Percentiles rank a stretch among this genome's conserved stretches.
These are phyloP conservation scores for Dysmachus trigonus DNA, from an alignment of 2,888 invertebrate species.

Conservation along the genomic window DNA sequence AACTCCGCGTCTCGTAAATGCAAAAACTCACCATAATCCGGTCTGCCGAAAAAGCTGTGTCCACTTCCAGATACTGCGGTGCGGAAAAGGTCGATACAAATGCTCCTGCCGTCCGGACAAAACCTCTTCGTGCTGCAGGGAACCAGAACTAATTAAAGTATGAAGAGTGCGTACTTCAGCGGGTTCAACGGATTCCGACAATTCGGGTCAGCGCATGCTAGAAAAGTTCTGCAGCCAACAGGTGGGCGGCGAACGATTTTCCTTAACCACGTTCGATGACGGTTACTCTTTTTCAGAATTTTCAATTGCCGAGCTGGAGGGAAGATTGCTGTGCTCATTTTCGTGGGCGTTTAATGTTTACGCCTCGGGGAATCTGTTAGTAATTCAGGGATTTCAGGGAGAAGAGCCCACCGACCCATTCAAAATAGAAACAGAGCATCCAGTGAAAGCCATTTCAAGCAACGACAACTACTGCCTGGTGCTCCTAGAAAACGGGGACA, in stretches of 20 bases:
- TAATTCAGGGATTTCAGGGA: slow-evolving; percentile 55
- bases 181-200: slow-evolving; percentile 63
- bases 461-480: slow-evolving; percentile 58
- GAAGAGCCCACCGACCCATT: slow-evolving; percentile 47
- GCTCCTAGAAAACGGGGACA: slow-evolving; percentile 56
- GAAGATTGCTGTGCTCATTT: slow-evolving; percentile 46
- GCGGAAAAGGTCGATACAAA: background rate
- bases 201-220: slow-evolving; percentile 54
- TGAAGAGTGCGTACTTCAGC: slow-evolving; percentile 14
- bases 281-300: slow-evolving; percentile 44
- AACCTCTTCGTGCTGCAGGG: background rate
- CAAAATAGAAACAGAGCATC: slow-evolving; percentile 50
- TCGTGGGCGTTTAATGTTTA: slow-evolving; percentile 59
- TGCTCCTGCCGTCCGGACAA: background rate
- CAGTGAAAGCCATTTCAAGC: slow-evolving; percentile 55
- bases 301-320: background rate
- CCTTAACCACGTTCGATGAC: background rate
- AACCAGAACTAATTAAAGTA: background rate
- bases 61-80: background rate
- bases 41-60: background rate
- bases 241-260: slow-evolving; percentile 26
- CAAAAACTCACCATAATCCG: background rate
- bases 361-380: slow-evolving; percentile 51
- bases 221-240: slow-evolving; percentile 45
- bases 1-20: background rate